Evolutionary conservation across 2,113 vertebrate genomes (phyloP), one percentile per base, ranked within the genome.

Genomic region (Empidonax traillii): DNA sequence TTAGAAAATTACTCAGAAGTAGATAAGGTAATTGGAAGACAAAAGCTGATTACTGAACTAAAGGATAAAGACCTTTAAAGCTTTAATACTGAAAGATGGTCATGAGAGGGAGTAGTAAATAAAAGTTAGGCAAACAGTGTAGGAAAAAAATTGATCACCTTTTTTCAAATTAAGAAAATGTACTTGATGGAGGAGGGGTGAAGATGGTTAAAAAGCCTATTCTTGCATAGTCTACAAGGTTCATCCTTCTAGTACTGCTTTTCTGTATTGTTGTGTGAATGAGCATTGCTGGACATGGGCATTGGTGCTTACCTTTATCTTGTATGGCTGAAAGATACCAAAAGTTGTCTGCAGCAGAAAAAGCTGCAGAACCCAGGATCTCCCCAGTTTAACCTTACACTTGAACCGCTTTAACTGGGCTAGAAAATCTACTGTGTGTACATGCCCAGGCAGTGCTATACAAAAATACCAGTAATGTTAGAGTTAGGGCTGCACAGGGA

Each of bases 141-240:
- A 61, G 53, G 27, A 31, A 82, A 71, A 91, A 58, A 3, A 14
- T 37, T 16, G 4, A 43, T 49, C 6, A 8, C 44, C 44, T 72
- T 73, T 20, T 69, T 93, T 85, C 63, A 27, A 37, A 85, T 49
- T 76, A 69, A 56, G 22, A 71, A 74, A 67, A 49, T 58, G n/a
- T 37, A 20, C 14, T 61, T 43, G 3, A 12, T 9, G 5, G 1
- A 4, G 7, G 10, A 8, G 3, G 1, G 7, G 6, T 3, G 14
- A 16, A 49, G 24, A 31, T 22, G 16, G 8, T 47, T 74, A 61
- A 72, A 81, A 91, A 67, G 28, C 35, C 22, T 4, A 3, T 73
- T 12, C 30, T 86, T 74, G 9, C 16, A 86, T 10, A 51, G 1
- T 47, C 33, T 65, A 21, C 65, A 31, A 28, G 27, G 14, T 49